Percentiles rank a stretch among this genome's conserved stretches.
Evolutionary conservation across 2,797 vertebrate genomes (phyloP).

Genomic region (Mormyrops boulengeri): DNA sequence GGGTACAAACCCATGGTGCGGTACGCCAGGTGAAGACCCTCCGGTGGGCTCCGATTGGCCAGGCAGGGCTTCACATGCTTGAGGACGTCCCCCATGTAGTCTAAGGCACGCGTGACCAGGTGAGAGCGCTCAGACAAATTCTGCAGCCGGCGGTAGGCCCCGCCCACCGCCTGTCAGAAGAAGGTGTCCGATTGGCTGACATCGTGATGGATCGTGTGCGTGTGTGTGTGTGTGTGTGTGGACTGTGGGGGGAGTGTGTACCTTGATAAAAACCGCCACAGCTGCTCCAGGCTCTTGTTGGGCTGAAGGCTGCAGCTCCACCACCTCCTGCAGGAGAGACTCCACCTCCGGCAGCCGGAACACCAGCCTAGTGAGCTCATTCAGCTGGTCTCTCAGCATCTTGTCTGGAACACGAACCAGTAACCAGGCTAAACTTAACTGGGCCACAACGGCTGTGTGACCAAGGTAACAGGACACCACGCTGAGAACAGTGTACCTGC

Average conservation of each 20-base stretch:
- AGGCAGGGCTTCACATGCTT: conserved; percentile 90
- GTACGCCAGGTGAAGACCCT: conserved; percentile 80
- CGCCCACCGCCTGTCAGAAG: conserved; percentile 71
- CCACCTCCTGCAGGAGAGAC: conserved; percentile 62
- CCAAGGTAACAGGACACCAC: not conserved
- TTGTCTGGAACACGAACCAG: conserved; percentile 54
- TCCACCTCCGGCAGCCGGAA: conserved; percentile 83
- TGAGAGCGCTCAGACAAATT: conserved; percentile 75
- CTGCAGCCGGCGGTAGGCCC: conserved; percentile 71
- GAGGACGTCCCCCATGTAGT: conserved; percentile 84
- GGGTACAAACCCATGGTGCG: conserved; percentile 72
- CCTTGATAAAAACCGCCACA: conserved; percentile 82
- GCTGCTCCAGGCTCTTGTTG: conserved; percentile 66
- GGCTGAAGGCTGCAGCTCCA: conserved; percentile 54
- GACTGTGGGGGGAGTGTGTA: conserved; percentile 42
- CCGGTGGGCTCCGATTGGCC: conserved; percentile 71
- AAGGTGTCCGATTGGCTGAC: not conserved
- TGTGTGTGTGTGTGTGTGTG: conserved; percentile 58
- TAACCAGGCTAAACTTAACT: not conserved
- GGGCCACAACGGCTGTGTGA: not conserved
- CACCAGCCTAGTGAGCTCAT: conserved; percentile 81
- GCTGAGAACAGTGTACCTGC: conserved; percentile 41
- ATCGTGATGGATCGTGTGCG: not conserved
- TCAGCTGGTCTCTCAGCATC: conserved; percentile 72
- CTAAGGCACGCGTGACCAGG: conserved; percentile 78